Evolutionary conservation across 2,113 vertebrate species (phyloP).

Genomic region (Hippopotamus amphibius): DNA sequence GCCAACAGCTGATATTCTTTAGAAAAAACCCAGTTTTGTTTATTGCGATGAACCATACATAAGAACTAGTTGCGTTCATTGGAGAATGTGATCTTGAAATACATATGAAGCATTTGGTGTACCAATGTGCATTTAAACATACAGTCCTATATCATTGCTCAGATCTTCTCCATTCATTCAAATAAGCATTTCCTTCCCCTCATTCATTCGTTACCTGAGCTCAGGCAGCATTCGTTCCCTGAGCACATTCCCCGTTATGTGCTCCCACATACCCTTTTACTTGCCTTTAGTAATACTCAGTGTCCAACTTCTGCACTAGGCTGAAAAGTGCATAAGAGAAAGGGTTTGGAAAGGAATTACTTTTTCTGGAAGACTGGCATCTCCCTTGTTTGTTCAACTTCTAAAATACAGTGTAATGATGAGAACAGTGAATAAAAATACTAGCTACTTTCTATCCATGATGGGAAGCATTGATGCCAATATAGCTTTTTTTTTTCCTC

Average conservation of each 20-base stretch:
- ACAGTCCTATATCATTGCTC: background rate
- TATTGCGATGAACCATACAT: background rate
- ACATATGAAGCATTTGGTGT: background rate
- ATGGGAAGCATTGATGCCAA: background rate
- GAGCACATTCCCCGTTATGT: background rate
- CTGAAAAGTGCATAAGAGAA: background rate
- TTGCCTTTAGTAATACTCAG: background rate
- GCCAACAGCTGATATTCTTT: background rate
- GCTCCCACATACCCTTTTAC: background rate
- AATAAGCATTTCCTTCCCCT: background rate
- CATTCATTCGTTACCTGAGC: background rate
- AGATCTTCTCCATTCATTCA: background rate
- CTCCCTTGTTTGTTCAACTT: conserved; percentile 5
- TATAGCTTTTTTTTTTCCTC: background rate
- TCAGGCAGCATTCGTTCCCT: background rate
- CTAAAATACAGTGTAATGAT: background rate
- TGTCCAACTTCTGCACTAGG: background rate
- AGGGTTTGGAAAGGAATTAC: background rate
- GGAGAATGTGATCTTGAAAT: conserved; percentile 1
- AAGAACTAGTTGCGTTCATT: background rate
- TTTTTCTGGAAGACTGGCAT: background rate
- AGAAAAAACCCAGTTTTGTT: background rate
- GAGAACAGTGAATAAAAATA: conserved; percentile 32
- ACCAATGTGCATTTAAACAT: background rate
- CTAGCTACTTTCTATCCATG: background rate